Base-by-base conservation (phyloP, 2,888 invertebrate species). In the Ophion costatus region DNA sequence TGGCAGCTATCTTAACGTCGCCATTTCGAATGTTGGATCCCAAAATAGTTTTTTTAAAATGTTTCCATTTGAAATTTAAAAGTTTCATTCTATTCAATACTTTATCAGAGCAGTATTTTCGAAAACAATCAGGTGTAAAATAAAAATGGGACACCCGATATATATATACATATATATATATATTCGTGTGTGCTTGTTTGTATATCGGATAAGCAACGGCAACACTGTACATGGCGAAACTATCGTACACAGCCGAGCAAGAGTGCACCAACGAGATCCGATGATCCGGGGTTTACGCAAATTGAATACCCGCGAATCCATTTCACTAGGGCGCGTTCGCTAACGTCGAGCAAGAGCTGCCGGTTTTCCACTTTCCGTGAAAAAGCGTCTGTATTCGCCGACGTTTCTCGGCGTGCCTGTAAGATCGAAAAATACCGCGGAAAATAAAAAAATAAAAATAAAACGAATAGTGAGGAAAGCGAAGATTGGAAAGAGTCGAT, bases 281-380 rank as follows among this genome's bases (percentile, higher is more conserved):
- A 84, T 86, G 84, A 86, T 86, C 86, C 84, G 76, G 76, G 86
- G 77, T 85, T 86, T 85, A 86, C 82, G 86, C 85, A 86, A 86
- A 86, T 86, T 86, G 86, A 86, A 86, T 83, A 86, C 77, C 80
- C 84, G 74, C 83, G 83, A 85, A 85, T 84, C 80, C 83, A 85
- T 83, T 85, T 82, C 70, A 76, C 66, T 56, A 66, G 61, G 61
- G 80, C 66, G 57, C 71, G 63, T 63, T 79, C 79, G 57, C 63
- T 33, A 79, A 70, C 70, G 63, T 33, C 63, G 70, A 70, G 51
- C 45, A 29, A 42, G 29, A 59, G 61, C 24, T 61, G 24, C 74
- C 14, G 45, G 11, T 14, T 45, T 45, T 45, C 45, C 14, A 45
- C 45, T 45, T 45, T 45, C 45, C 45, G 45, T 45, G 69, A 17